Evolutionary conservation across 2,797 vertebrate genomes (phyloP).

Genomic region (Eulemur rubriventer): DNA sequence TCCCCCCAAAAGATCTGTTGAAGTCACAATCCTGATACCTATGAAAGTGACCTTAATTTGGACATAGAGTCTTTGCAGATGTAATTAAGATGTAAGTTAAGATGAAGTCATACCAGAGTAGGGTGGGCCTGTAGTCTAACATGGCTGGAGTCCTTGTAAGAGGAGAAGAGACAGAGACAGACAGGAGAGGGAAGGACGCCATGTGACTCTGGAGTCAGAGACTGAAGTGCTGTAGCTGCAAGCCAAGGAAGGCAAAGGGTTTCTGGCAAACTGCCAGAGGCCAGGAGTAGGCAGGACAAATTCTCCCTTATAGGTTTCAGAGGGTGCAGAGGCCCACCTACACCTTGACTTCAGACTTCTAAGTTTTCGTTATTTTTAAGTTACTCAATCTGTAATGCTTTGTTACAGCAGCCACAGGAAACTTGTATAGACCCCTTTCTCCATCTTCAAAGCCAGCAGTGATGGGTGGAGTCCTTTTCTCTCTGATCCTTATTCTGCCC

Average conservation of each 20-base stretch:
- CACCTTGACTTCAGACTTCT: not conserved
- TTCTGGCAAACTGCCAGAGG: not conserved
- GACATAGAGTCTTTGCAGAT: not conserved
- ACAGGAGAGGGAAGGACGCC: not conserved
- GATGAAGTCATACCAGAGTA: not conserved
- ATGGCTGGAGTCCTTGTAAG: not conserved
- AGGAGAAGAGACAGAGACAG: not conserved
- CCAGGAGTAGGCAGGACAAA: not conserved
- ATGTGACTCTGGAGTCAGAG: not conserved
- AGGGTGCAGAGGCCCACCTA: not conserved
- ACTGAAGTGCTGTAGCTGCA: not conserved
- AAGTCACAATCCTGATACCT: not conserved
- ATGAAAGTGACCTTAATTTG: not conserved
- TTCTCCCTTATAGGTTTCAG: not conserved
- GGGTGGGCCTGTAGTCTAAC: not conserved
- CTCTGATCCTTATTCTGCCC: not conserved
- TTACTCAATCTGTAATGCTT: not conserved
- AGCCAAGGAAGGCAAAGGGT: not conserved
- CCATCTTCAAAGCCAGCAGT: not conserved
- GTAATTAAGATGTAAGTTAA: not conserved
- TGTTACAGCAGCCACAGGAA: not conserved
- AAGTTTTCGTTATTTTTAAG: not conserved
- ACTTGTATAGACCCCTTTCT: not conserved
- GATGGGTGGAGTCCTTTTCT: not conserved
- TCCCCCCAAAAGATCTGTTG: not conserved